Conservation (phyloP, 1,140 invertebrate species). For the Metopolophium dirhodum region DNA sequence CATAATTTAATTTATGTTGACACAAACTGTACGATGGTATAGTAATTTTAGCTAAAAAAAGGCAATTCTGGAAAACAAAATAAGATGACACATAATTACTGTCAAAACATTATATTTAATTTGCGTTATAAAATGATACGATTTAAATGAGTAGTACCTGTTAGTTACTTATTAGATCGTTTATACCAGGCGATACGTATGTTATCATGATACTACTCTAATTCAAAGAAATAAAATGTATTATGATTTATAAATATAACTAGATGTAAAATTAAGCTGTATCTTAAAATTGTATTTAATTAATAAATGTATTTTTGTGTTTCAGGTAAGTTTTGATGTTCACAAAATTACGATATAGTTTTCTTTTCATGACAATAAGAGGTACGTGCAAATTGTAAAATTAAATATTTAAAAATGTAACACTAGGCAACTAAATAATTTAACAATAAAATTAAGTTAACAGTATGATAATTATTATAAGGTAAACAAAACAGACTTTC, state of each 20-base stretch:
- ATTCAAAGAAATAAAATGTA: background rate
- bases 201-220: background rate
- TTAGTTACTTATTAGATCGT: background rate
- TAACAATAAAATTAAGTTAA: background rate
- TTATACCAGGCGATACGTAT: background rate
- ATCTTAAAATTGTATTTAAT: background rate
- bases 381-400: background rate
- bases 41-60: background rate
- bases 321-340: conserved; percentile 8
- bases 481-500: background rate
- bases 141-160: background rate
- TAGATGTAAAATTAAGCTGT: background rate
- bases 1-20: background rate
- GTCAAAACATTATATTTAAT: background rate
- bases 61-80: background rate
- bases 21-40: background rate
- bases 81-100: background rate
- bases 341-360: background rate
- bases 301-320: background rate
- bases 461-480: background rate
- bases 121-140: background rate
- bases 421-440: background rate
- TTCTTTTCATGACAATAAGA: background rate
- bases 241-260: background rate
- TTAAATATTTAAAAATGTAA: background rate